phyloP scores from a whole-genome alignment of 2,797 vertebrate genomes.

The Astyanax mexicanus region DNA sequence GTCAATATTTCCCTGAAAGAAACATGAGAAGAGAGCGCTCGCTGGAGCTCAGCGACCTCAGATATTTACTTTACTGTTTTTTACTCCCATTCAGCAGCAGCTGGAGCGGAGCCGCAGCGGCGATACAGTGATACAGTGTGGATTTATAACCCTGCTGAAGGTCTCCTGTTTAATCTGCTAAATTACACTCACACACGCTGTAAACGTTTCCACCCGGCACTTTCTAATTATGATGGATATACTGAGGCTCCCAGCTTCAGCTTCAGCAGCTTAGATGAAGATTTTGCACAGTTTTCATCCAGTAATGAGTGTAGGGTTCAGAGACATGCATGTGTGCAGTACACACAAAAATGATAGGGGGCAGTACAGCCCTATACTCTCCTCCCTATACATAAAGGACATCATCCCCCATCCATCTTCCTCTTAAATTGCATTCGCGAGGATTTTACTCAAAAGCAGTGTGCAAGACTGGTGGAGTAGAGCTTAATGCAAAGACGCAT shows the following conservation, averaged over 20 bases:
- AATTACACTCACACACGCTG: slow-evolving; percentile 59
- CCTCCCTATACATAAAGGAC: too few species aligned
- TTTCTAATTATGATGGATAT: slow-evolving; percentile 53
- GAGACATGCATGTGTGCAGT: too few species aligned
- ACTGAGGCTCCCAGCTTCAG: slow-evolving; percentile 24
- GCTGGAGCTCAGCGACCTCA: slow-evolving; percentile 57
- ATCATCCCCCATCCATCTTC: too few species aligned
- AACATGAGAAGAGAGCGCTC: slow-evolving; percentile 57
- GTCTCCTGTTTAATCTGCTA: slow-evolving; percentile 58
- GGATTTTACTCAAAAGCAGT: too few species aligned
- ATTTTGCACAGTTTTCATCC: too few species aligned
- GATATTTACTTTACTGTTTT: slow-evolving; percentile 59
- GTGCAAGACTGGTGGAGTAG: too few species aligned
- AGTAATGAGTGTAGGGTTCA: too few species aligned
- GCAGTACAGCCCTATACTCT: too few species aligned
- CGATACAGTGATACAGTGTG: slow-evolving; percentile 53
- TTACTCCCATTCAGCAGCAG: slow-evolving; percentile 55
- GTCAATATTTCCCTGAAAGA: slow-evolving; percentile 64
- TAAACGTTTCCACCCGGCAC: slow-evolving; percentile 45
- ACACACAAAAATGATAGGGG: too few species aligned
- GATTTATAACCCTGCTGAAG: slow-evolving; percentile 57
- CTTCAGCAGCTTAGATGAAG: too few species aligned
- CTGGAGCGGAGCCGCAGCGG: slow-evolving; percentile 57
- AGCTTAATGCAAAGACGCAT: too few species aligned
- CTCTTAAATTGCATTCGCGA: too few species aligned